A percentile compares a stretch with the other conserved stretches of the same genome.
These are phyloP conservation scores for Ceratosolen solmsi DNA, from an alignment of 1,140 invertebrate genomes.

Conservation along the genomic window DNA sequence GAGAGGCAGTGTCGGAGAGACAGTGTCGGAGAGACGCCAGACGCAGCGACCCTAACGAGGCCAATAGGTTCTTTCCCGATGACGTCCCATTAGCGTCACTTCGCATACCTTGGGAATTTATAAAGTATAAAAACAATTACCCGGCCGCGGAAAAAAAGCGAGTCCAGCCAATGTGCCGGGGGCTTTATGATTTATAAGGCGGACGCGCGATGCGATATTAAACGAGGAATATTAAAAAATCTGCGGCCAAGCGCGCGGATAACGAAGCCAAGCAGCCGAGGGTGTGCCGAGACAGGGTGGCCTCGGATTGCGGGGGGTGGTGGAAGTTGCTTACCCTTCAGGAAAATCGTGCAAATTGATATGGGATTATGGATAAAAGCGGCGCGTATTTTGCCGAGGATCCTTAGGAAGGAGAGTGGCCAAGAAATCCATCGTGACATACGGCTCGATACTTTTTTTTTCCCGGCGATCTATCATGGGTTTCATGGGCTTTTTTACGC, in stretches of 20 bases:
- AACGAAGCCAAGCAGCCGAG: conserved; percentile 56
- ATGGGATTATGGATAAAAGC: conserved; percentile 40
- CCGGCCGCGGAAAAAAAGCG: background rate
- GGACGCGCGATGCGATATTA: conserved; percentile 11
- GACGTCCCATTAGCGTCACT: conserved; percentile 68
- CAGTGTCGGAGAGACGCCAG: background rate
- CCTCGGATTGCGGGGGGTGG: no score
- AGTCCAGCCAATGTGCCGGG: background rate
- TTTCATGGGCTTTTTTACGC: conserved; percentile 20
- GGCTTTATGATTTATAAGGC: background rate
- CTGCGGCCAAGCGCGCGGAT: conserved; percentile 57
- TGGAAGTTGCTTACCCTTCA: conserved; percentile 37
- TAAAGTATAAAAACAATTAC: conserved; percentile 51
- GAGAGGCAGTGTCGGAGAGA: background rate
- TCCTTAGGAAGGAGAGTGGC: background rate
- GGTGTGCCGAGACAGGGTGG: no score
- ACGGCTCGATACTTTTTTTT: background rate
- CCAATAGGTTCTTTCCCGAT: conserved; percentile 58
- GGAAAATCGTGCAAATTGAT: conserved; percentile 48
- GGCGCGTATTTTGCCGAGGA: background rate
- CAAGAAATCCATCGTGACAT: background rate
- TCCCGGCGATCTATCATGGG: conserved; percentile 3
- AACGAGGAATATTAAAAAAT: conserved; percentile 51
- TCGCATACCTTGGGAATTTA: conserved; percentile 31
- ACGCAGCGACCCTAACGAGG: conserved; percentile 64